Conservation (phyloP, 2,113 vertebrate genomes). For the Puma concolor region DNA sequence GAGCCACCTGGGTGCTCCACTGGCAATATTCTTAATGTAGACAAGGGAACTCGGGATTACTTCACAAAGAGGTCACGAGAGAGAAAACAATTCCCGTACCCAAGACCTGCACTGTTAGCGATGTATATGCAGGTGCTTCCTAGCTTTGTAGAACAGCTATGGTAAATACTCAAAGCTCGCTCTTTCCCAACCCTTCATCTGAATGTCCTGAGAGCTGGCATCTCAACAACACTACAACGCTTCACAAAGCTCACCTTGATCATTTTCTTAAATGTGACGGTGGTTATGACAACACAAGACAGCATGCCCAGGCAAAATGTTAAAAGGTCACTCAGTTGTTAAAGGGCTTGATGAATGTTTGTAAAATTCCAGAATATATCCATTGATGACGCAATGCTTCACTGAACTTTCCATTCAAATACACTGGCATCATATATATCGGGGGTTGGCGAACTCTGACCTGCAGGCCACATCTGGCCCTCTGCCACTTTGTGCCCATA, state of each 20-base stretch:
- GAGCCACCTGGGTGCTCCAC: no score
- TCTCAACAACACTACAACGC: not conserved
- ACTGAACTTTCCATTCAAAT: not conserved
- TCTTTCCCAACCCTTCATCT: not conserved
- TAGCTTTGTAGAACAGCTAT: no score
- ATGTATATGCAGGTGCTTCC: not conserved
- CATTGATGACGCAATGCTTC: accelerated
- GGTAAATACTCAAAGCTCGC: not conserved
- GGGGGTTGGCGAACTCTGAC: not conserved
- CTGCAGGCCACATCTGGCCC: not conserved
- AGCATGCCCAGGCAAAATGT: not conserved
- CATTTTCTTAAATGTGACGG: accelerated
- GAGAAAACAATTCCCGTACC: not conserved
- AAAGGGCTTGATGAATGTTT: not conserved
- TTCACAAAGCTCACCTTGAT: not conserved
- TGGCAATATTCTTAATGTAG: not conserved
- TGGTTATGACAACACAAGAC: not conserved
- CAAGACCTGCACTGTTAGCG: accelerated
- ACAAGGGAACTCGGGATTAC: not conserved
- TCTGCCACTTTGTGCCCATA: not conserved
- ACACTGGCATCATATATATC: accelerated
- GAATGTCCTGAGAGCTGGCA: accelerated
- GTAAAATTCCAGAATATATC: not conserved
- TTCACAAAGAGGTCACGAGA: not conserved
- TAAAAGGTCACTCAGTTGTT: accelerated